A percentile compares a stretch with the other conserved stretches of the same genome.
Conservation (phyloP, 1,140 invertebrate species). For the Pseudoatta argentina region DNA sequence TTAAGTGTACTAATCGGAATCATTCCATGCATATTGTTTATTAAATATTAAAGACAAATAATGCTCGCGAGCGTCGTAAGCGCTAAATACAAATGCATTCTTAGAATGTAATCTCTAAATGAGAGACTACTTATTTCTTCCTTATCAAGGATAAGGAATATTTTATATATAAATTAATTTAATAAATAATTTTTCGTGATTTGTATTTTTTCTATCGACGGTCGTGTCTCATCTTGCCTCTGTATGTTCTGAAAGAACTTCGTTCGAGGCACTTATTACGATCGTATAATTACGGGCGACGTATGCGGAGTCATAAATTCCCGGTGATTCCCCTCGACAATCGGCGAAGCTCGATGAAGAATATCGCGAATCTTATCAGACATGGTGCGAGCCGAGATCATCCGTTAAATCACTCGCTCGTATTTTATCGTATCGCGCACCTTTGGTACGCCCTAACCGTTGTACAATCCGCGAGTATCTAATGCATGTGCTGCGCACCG, state of each 20-base stretch:
- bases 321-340: slow-evolving; percentile 47
- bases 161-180: not conserved
- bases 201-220: not conserved
- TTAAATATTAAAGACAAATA: too few relatives aligned
- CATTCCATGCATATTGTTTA: too few relatives aligned
- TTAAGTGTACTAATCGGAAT: too few relatives aligned
- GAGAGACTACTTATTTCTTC: not conserved
- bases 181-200: not conserved
- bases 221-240: not conserved
- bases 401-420: slow-evolving; percentile 70
- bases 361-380: slow-evolving; percentile 68
- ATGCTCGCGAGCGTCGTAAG: too few relatives aligned
- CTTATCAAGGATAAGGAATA: not conserved
- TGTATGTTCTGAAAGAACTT: not conserved
- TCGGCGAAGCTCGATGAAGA: slow-evolving; percentile 62
- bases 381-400: slow-evolving; percentile 62
- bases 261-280: slow-evolving; percentile 29
- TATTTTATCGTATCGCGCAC: slow-evolving; percentile 61
- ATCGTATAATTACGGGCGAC: slow-evolving; percentile 35
- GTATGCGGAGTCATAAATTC: slow-evolving; percentile 41
- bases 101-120: too few relatives aligned
- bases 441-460: slow-evolving; percentile 51
- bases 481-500: slow-evolving; percentile 66
- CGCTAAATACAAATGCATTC: too few relatives aligned
- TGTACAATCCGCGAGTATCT: slow-evolving; percentile 61